Evolutionary conservation across 2,113 vertebrate species (phyloP).

Genomic region (Cyprinus carpio): DNA sequence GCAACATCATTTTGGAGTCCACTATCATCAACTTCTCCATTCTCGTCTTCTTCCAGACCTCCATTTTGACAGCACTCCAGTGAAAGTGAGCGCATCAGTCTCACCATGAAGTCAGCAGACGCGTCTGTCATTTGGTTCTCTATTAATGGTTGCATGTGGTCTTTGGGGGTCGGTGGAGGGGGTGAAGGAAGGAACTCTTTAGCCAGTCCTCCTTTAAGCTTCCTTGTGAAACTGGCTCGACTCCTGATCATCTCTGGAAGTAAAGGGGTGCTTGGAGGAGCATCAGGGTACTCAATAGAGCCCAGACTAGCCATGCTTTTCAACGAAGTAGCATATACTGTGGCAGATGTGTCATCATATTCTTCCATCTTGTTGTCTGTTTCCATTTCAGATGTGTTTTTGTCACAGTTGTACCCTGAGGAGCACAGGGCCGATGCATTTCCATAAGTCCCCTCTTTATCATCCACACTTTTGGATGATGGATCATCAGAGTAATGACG

Average conservation of each 20-base stretch:
- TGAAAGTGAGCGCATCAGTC: conserved; percentile 70
- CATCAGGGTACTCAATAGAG: conserved; percentile 78
- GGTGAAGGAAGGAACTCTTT: conserved; percentile 75
- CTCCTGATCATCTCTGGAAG: conserved; percentile 68
- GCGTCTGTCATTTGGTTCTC: conserved; percentile 4
- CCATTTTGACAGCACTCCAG: conserved; percentile 50
- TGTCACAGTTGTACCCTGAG: conserved; percentile 9
- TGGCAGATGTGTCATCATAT: neutral
- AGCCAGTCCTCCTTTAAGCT: conserved; percentile 74
- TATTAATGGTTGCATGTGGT: conserved; percentile 32
- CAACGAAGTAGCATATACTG: conserved; percentile 22
- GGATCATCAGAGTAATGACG: conserved; percentile 15
- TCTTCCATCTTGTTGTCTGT: conserved; percentile 11
- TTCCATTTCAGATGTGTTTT: conserved; percentile 19
- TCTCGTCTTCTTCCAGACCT: neutral
- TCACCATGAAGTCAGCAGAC: conserved; percentile 61
- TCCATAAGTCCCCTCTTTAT: conserved; percentile 7
- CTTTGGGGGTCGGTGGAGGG: conserved; percentile 75
- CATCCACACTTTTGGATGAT: neutral
- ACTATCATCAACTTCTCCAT: neutral
- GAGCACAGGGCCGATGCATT: neutral
- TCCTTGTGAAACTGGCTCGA: conserved; percentile 71
- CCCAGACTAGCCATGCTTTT: conserved; percentile 50
- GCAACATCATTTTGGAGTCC: conserved; percentile 30
- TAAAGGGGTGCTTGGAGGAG: conserved; percentile 75